Base-by-base conservation (phyloP, 2,888 invertebrate genomes). In the Drosophila lacicola region DNA sequence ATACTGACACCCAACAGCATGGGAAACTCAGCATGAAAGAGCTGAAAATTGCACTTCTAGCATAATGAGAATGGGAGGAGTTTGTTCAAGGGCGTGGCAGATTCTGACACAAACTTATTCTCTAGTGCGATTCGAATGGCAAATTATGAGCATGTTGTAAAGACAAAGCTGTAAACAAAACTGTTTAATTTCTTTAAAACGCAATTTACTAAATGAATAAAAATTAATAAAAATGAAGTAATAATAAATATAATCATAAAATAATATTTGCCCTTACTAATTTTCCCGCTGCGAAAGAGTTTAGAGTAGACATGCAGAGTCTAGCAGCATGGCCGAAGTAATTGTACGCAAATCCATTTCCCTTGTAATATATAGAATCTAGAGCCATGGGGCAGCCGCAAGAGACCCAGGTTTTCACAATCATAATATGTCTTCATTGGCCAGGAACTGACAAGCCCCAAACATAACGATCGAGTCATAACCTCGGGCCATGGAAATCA, bases 401-500 rank as follows among this genome's bases (percentile, higher is more conserved):
- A 54, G 66, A 55, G 39, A 14, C 29, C 19, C 56, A 19, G 57
- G 19, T 25, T 14, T 25, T 14, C 33, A 51, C 36, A 33, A 39
- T 46, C 67, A 54, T 71, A 64, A 77, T 77, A 73, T 73, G 62
- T 76, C 76, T 76, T 77, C 58, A 70, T 76, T 76, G 72, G 8
- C 58, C 58, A 53, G 58, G 36, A 66, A 75, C 74, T 71, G 71
- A 65, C 74, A 75, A 64, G 57, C 51, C 42, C 21, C 46, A 14
- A 56, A 69, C 63, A 54, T 13, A 70, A 45, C 55, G 57, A 71
- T 58, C 53, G 46, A 46, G 70, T 76, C 70, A 49, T 61, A 66
- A 51, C 65, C 68, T 10, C 45, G 10, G 76, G 86, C 63, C 60
- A 69, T 76, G 75, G 73, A 83, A 83, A 83, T 83, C 70, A 73